Evolutionary conservation across 2,113 vertebrate genomes (phyloP).

Genomic region (Salvelinus sp.): DNA sequence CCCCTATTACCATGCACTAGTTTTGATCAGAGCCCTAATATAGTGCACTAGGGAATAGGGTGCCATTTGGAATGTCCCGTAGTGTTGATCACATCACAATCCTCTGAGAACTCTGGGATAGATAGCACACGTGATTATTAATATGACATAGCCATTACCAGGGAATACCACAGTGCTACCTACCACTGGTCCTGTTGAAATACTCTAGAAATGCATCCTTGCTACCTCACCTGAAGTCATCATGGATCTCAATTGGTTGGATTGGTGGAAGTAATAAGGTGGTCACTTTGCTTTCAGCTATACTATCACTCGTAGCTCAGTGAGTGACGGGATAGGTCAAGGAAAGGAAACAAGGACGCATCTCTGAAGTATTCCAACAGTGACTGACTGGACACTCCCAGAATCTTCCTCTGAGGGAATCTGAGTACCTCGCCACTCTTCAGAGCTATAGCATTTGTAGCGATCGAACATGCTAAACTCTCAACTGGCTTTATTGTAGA

Average conservation of each 20-base stretch:
- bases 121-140: slow-evolving; percentile 58
- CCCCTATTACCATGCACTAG: not conserved
- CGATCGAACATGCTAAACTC: slow-evolving; percentile 40
- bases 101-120: slow-evolving; percentile 63
- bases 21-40: not conserved
- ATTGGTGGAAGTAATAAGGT: too few relatives aligned
- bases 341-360: too few relatives aligned
- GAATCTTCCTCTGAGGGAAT: slow-evolving; percentile 73
- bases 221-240: too few relatives aligned
- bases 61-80: too few relatives aligned
- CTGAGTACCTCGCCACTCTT: slow-evolving; percentile 62
- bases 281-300: too few relatives aligned
- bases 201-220: too few relatives aligned
- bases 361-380: too few relatives aligned
- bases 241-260: too few relatives aligned
- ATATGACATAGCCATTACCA: slow-evolving; percentile 82
- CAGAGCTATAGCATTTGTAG: slow-evolving; percentile 45
- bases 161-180: slow-evolving; percentile 47
- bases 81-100: slow-evolving; percentile 27
- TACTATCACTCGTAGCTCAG: too few relatives aligned
- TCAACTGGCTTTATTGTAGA: slow-evolving; percentile 58
- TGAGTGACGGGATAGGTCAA: too few relatives aligned
- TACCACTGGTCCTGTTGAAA: slow-evolving; percentile 2
- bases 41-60: too few relatives aligned
- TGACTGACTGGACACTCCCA: slow-evolving; percentile 33